Conservation (phyloP, 2,888 invertebrate species). For the Nomada lathburiana region DNA sequence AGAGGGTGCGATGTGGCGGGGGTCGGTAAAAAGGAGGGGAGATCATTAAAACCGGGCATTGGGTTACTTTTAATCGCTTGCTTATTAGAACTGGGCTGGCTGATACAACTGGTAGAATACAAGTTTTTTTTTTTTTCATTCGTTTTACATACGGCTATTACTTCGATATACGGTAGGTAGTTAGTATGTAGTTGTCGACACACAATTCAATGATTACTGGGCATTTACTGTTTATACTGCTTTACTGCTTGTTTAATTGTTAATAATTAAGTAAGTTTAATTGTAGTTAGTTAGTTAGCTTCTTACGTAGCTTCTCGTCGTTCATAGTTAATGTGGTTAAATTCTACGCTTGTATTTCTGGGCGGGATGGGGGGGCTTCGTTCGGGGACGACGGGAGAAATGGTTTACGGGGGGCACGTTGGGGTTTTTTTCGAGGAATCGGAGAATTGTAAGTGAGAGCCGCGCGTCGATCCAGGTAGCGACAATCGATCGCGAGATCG, state of each 20-base stretch:
- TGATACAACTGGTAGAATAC: slow-evolving; percentile 84
- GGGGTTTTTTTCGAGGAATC: slow-evolving; percentile 5
- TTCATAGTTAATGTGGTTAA: slow-evolving; percentile 83
- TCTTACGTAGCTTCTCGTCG: slow-evolving; percentile 82
- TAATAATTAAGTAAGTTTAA: slow-evolving; percentile 84
- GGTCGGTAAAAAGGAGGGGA: slow-evolving; percentile 3
- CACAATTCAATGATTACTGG: slow-evolving; percentile 85
- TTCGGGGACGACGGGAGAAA: slow-evolving; percentile 3
- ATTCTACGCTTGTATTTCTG: slow-evolving; percentile 82
- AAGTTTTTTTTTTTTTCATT: slow-evolving; percentile 79
- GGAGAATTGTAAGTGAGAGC: slow-evolving; percentile 53
- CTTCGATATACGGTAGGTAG: slow-evolving; percentile 84
- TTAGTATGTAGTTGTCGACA: slow-evolving; percentile 85
- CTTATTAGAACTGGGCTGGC: slow-evolving; percentile 84
- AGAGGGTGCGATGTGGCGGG: slow-evolving; percentile 1
- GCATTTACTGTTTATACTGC: slow-evolving; percentile 84
- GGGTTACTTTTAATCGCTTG: slow-evolving; percentile 80
- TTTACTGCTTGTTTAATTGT: slow-evolving; percentile 84
- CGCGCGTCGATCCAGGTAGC: slow-evolving; percentile 51
- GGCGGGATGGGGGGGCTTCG: slow-evolving; percentile 28
- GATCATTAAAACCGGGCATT: slow-evolving; percentile 68
- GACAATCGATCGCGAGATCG: slow-evolving; percentile 53
- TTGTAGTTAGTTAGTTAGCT: slow-evolving; percentile 84
- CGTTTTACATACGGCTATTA: slow-evolving; percentile 85
- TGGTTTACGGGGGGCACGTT: slow-evolving; percentile 22